Conservation (phyloP, 2,797 vertebrate genomes). For the Lophotriccus pileatus region DNA sequence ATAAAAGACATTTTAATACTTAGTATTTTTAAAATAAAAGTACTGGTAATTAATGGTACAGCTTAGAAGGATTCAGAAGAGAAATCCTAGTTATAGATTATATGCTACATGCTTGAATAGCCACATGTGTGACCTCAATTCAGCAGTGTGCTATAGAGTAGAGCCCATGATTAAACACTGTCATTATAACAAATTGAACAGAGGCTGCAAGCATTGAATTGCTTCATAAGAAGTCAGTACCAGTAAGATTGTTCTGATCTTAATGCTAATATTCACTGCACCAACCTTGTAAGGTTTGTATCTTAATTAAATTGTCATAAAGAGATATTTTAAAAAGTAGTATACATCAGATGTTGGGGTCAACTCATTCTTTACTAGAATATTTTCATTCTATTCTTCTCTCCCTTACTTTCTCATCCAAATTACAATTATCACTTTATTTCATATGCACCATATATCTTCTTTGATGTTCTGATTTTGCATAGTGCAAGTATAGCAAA, state of each 20-base stretch:
- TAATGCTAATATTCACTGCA: conserved; percentile 68
- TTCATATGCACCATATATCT: conserved; percentile 23
- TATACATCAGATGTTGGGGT: conserved; percentile 42
- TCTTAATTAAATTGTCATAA: conserved; percentile 79
- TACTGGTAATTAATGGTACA: conserved; percentile 78
- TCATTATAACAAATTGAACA: conserved; percentile 84
- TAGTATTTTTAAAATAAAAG: conserved; percentile 63
- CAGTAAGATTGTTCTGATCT: conserved; percentile 73
- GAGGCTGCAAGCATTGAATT: conserved; percentile 76
- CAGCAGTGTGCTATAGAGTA: conserved; percentile 57
- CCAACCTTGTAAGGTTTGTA: conserved; percentile 60
- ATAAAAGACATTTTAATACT: conserved; percentile 46
- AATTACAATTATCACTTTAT: conserved; percentile 42
- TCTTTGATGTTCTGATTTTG: conserved; percentile 39
- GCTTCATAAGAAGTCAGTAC: conserved; percentile 72
- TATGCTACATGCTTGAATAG: conserved; percentile 76
- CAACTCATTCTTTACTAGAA: conserved; percentile 14
- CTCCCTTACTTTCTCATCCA: not conserved
- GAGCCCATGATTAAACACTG: conserved; percentile 79
- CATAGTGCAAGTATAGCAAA: conserved; percentile 41
- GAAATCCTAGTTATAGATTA: conserved; percentile 78
- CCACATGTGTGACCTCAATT: conserved; percentile 80
- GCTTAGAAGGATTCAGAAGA: conserved; percentile 65
- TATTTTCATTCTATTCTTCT: conserved; percentile 31
- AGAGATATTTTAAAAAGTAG: conserved; percentile 60